These are phyloP conservation scores for Intellagama lesueurii DNA, from an alignment of 2,797 vertebrate genomes.

Conservation along the genomic window DNA sequence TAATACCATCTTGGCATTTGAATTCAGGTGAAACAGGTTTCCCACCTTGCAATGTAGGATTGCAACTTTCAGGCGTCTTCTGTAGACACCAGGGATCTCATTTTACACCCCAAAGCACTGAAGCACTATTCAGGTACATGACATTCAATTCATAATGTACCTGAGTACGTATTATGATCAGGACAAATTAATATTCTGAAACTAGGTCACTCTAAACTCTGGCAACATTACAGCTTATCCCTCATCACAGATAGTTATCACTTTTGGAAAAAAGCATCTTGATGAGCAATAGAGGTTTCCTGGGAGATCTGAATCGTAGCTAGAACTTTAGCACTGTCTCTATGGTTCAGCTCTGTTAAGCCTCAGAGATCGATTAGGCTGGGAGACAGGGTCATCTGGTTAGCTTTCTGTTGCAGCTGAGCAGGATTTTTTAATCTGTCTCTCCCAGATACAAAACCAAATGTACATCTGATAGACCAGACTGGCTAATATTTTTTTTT, in stretches of 20 bases:
- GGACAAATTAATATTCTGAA: neutral
- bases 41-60: neutral
- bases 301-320: neutral
- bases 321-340: neutral
- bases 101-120: neutral
- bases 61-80: neutral
- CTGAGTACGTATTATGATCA: neutral
- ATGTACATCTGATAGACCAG: neutral
- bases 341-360: conserved; percentile 8
- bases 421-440: neutral
- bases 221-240: neutral
- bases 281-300: neutral
- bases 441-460: neutral
- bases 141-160: neutral
- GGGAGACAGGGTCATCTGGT: neutral
- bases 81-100: neutral
- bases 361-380: neutral
- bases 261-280: neutral
- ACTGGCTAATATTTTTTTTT: conserved; percentile 19
- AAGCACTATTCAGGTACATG: neutral
- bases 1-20: too few species aligned
- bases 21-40: too few species aligned
- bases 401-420: neutral
- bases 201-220: too few species aligned
- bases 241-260: neutral